These are phyloP conservation scores for Clivina fossor DNA, from an alignment of 2,888 invertebrate genomes.

Conservation along the genomic window DNA sequence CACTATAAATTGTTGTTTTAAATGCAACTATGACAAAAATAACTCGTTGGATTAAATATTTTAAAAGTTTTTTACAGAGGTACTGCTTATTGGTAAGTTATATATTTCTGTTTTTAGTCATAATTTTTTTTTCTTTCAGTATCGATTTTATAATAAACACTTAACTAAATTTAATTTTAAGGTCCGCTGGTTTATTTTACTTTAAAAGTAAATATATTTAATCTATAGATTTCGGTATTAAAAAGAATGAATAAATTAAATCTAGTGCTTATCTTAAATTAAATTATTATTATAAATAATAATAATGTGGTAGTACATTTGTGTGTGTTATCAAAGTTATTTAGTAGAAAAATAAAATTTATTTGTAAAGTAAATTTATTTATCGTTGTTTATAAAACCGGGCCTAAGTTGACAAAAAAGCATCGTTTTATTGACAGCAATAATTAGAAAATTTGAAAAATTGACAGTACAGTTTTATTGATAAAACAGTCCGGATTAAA, in stretches of 20 bases:
- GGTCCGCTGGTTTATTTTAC: neutral
- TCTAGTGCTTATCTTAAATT: neutral
- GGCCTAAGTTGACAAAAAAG: too few relatives aligned
- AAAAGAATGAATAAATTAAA: neutral
- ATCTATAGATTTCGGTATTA: neutral
- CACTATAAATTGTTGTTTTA: too few relatives aligned
- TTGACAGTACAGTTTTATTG: too few relatives aligned
- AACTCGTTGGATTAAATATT: neutral
- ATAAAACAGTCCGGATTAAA: too few relatives aligned
- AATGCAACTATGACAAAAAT: neutral
- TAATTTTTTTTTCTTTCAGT: neutral
- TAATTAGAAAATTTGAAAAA: too few relatives aligned
- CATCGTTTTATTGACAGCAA: too few relatives aligned
- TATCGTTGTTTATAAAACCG: too few relatives aligned
- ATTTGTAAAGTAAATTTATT: neutral
- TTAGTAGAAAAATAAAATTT: neutral
- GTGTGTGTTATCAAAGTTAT: conserved; percentile 3
- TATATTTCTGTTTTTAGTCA: neutral
- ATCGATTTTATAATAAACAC: too few relatives aligned
- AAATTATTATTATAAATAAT: neutral
- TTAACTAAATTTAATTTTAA: neutral
- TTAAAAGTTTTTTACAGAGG: neutral
- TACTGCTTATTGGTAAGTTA: neutral
- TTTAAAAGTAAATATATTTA: too few relatives aligned
- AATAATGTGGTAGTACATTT: neutral